Evolutionary conservation across 2,797 vertebrate species (phyloP), one percentile per base, ranked within the genome.

Genomic region (Mionectes olivaceus): DNA sequence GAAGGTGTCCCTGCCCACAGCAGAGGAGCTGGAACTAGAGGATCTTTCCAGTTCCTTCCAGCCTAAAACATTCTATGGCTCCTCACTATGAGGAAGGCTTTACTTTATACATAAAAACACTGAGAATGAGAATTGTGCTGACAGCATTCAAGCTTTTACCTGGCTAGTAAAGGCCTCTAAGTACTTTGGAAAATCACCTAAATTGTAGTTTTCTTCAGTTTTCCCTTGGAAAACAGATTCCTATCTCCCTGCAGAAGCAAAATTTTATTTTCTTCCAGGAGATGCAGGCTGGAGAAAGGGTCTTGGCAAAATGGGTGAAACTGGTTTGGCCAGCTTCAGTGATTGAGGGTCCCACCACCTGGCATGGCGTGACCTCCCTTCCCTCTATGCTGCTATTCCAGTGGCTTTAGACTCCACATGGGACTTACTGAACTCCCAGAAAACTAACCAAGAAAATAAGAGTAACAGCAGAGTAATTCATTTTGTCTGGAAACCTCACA

Each of bases 21-120:
- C 19, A 57, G 37, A 8, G 1, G 9, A 28, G 2, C 1, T 56
- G 19, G 14, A 64, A 19, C 24, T 46, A 52, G 28, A 46, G n/a
- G 30, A 12, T 9, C 21, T 56, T 35, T 2, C 30, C 37, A 2
- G 60, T 28, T 43, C 13, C 32, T 56, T 76, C 41, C 43, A 37
- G 18, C 23, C 5, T 32, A 56, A 63, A 69, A 19, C 37, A 32
- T 61, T 63, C 56, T 44, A 2, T 33, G 7, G 5, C 63, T 63
- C 32, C 30, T 77, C 1, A 0, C 50, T 10, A 50, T 47, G 13
- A 53, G 14, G 30, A 56, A 32, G 7, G 16, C 30, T 80, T 60
- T 47, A 11, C 16, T 63, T 78, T 4, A 0, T 13, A 5, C 0
- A 0, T 50, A 35, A 35, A 35, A 35, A 35, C 35, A 23, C 11